Percentiles rank a stretch among this genome's conserved stretches.
Conservation (phyloP, 2,113 vertebrate genomes). For the Otus sunia region DNA sequence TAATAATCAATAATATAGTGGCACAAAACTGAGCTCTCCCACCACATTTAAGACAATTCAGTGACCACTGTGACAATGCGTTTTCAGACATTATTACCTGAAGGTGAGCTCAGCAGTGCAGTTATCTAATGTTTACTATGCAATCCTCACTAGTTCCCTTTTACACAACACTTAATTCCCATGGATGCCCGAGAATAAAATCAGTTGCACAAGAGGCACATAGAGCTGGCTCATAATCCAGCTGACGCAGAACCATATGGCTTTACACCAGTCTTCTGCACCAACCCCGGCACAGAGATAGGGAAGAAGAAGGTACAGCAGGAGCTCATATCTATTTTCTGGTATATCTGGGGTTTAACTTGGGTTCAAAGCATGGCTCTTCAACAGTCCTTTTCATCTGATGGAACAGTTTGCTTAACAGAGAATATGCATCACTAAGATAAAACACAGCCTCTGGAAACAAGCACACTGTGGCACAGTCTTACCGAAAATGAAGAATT, state of each 20-base stretch:
- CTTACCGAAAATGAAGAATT: neutral
- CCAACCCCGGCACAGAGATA: neutral
- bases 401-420: neutral
- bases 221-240: neutral
- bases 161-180: neutral
- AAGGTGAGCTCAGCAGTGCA: neutral
- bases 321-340: neutral
- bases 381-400: neutral
- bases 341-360: neutral
- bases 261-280: neutral
- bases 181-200: neutral
- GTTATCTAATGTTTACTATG: neutral
- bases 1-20: neutral
- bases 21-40: neutral
- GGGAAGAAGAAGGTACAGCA: neutral
- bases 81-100: neutral
- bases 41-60: neutral
- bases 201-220: neutral
- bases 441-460: neutral
- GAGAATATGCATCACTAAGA: neutral
- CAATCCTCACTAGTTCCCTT: neutral
- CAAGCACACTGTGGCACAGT: rapidly evolving
- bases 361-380: neutral
- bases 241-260: neutral
- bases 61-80: neutral